Base-by-base conservation (phyloP, 2,113 vertebrate species). In the Carassius gibelio region DNA sequence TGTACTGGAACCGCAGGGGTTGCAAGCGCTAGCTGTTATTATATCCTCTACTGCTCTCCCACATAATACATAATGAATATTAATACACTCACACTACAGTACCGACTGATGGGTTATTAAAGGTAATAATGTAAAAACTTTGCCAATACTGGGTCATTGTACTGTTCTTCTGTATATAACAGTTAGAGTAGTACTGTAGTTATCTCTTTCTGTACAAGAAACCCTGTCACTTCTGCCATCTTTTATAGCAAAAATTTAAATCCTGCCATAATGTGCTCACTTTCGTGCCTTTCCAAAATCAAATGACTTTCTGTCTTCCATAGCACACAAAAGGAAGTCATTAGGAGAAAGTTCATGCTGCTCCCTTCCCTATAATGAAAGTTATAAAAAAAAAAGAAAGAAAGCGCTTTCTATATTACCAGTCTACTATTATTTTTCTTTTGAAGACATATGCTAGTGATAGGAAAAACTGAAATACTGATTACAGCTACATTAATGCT, bases 41-140 rank as follows among this genome's bases (percentile, higher is more conserved):
- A 88, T 92, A 91, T 88, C 92, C 90, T 91, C 90, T 91, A 90
- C 86, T 91, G 89, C 89, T 88, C 86, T 75, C 91, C 89, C 86
- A 75, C 79, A 92, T 91, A 91, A 91, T 90, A 90, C 88, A 89
- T 77, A 88, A 79, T 82, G 93, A 93, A 94, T 94, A 92, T 91
- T 93, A 94, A 93, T 92, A 89, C 11, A 71, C 68, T 77, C 82
- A 85, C 89, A 87, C 88, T 91, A 93, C 89, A 89, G 89, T 92
- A 92, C 88, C 90, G 89, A 61, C 48, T 23, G 74, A 90, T 89
- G 88, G 89, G 84, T 92, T 82, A 90, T 80, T 85, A 85, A 71
- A 82, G 13, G 80, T 55, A 82, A 82, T 85, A 52, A 87, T 78
- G 66, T 81, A 13, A 21, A 68, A 72, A 68, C 61, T 69, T 80